Evolutionary conservation across 1,140 invertebrate genomes (phyloP).

Genomic region (Micrasema longulum): DNA sequence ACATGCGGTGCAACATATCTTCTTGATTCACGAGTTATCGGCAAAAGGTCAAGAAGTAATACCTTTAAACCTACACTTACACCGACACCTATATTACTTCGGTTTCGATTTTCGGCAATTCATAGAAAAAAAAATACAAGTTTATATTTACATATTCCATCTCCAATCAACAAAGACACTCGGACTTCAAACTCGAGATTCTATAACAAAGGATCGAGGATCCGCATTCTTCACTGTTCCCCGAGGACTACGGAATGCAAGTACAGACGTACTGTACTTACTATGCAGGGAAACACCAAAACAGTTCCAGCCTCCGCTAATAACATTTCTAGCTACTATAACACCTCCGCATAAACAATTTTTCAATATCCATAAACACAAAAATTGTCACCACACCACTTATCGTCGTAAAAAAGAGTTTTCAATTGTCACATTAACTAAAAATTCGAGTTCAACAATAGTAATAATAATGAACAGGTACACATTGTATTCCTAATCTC

Average conservation of each 20-base stretch:
- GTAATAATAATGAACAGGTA: slow-evolving; percentile 46
- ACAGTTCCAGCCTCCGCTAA: slow-evolving; percentile 8
- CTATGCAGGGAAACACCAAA: slow-evolving; percentile 28
- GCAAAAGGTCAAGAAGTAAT: slow-evolving; percentile 44
- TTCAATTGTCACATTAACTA: slow-evolving; percentile 34
- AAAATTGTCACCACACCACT: slow-evolving; percentile 31
- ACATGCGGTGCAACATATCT: slow-evolving; percentile 4
- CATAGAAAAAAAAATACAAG: slow-evolving; percentile 53
- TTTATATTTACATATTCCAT: slow-evolving; percentile 53
- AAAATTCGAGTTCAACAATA: slow-evolving; percentile 36
- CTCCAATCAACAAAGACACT: slow-evolving; percentile 55
- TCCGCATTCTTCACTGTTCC: slow-evolving; percentile 9
- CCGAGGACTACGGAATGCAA: neutral
- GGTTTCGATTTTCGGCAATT: slow-evolving; percentile 43
- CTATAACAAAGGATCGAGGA: slow-evolving; percentile 30
- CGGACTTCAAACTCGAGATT: slow-evolving; percentile 40
- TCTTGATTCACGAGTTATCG: slow-evolving; percentile 4
- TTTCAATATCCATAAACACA: slow-evolving; percentile 34
- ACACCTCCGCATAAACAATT: slow-evolving; percentile 3
- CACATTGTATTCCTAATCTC: slow-evolving; percentile 43
- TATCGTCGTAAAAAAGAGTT: slow-evolving; percentile 21
- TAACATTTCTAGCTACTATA: neutral
- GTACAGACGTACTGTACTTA: neutral
- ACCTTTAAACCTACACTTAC: slow-evolving; percentile 49
- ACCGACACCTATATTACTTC: slow-evolving; percentile 52